These are phyloP conservation scores for Cynodonichthys magdalenae DNA, from an alignment of 2,797 vertebrate genomes.

Conservation along the genomic window DNA sequence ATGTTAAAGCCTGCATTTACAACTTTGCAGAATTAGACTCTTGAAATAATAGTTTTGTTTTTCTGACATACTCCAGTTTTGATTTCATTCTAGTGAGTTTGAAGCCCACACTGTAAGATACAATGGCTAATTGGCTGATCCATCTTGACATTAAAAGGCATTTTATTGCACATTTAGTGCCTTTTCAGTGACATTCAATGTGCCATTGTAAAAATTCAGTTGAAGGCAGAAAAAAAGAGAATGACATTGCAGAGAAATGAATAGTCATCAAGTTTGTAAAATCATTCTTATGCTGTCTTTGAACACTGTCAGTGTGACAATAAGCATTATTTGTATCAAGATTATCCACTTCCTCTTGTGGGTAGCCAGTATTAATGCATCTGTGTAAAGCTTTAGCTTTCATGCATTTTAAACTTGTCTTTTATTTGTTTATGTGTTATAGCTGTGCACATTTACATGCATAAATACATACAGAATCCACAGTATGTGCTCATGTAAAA, in stretches of 20 bases:
- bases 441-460: background rate
- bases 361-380: constrained; percentile 6
- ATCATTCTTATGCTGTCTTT: constrained; percentile 25
- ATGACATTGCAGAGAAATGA: constrained; percentile 52
- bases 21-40: constrained; percentile 43
- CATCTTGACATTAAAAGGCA: constrained; percentile 63
- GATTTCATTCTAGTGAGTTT: constrained; percentile 64
- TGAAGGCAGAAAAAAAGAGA: constrained; percentile 47
- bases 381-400: background rate
- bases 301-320: constrained; percentile 44
- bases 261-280: constrained; percentile 44
- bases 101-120: constrained; percentile 57
- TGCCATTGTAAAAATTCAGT: constrained; percentile 63
- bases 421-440: background rate
- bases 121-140: constrained; percentile 70
- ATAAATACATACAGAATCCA: background rate
- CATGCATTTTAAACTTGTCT: background rate
- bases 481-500: background rate
- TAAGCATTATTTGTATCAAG: constrained; percentile 45
- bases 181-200: constrained; percentile 66
- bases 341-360: constrained; percentile 27
- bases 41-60: constrained; percentile 56
- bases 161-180: constrained; percentile 65
- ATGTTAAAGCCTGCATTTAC: constrained; percentile 46
- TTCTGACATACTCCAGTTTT: constrained; percentile 63